Base-by-base conservation (phyloP, 2,888 invertebrate genomes). In the Catocala nupta region DNA sequence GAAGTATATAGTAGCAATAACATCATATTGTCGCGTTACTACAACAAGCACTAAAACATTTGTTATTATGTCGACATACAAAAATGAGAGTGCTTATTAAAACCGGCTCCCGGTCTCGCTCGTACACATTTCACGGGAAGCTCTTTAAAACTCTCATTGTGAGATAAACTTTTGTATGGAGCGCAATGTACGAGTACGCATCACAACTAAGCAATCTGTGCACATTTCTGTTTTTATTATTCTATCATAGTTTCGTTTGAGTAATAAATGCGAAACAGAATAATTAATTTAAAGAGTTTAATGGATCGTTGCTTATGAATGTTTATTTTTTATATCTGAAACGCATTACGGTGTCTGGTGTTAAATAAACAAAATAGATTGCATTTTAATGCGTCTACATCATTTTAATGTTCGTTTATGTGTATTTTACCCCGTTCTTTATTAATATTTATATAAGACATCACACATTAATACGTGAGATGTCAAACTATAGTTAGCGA, bases 1-100 rank as follows among this genome's bases (percentile, higher is more conserved):
- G 25, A 25, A 25, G 25, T 25, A 3, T 25, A 25, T 25, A 25
- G 25, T 1, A 25, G 25, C 45, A n/a, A 45, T 43, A 45, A 45
- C 45, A n/a, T 6, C 4, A 39, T 9, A 12, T 12, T 12, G 45
- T 45, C 45, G 1, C 12, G n/a, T 45, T 45, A 12, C 45, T 45
- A 45, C 12, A 12, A 7, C 5, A 45, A 45, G 12, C 45, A 45
- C 45, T 45, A 12, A 12, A 45, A 45, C 45, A 45, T 45, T 45
- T 45, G 45, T 12, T 12, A 45, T 45, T 45, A 12, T 8, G 45
- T 7, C 13, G 12, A 39, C 47, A 13, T 16, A 47, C 39, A 49
- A 11, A 57, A 61, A 70, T 51, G 7, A 73, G 59, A 61, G 54
- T 5, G n/a, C 50, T 52, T 55, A 45, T 56, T 48, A 54, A 57